Percentiles rank a stretch among this genome's conserved stretches.
phyloP scores from a whole-genome alignment of 2,113 vertebrate species.

The Trinectes maculatus region DNA sequence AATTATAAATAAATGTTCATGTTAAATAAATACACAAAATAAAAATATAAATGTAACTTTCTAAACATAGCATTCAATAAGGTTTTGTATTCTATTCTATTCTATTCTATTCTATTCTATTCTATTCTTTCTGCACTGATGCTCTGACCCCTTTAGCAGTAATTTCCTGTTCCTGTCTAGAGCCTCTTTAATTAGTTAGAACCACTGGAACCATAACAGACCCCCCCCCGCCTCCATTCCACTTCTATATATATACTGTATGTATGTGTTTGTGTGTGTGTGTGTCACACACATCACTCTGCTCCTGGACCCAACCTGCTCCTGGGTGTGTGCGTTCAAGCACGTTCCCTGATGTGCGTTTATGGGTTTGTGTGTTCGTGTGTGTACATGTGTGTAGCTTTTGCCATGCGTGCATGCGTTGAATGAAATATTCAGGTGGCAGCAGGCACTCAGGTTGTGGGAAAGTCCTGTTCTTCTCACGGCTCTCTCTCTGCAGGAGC shows the following conservation, averaged over 20 bases:
- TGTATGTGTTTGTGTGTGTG: slow-evolving; percentile 44
- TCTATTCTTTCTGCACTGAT: slow-evolving; percentile 21
- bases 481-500: slow-evolving; percentile 1
- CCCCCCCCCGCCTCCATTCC: slow-evolving; percentile 9
- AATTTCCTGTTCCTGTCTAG: slow-evolving; percentile 58
- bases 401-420: slow-evolving; percentile 37
- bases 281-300: slow-evolving; percentile 38
- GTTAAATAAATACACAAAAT: no score
- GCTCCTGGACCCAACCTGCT: no score
- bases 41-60: no score
- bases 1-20: no score
- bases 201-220: slow-evolving; percentile 61
- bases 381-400: slow-evolving; percentile 32
- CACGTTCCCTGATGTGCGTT: not conserved
- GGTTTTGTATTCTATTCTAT: no score
- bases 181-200: slow-evolving; percentile 73
- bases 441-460: slow-evolving; percentile 34
- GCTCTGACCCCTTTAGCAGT: slow-evolving; percentile 44
- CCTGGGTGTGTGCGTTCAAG: not conserved
- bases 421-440: slow-evolving; percentile 79
- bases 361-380: slow-evolving; percentile 1
- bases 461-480: slow-evolving; percentile 25
- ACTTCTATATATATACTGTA: slow-evolving; percentile 73
- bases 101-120: no score
- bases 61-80: no score